Percentiles rank a stretch among this genome's conserved stretches.
phyloP scores from a whole-genome alignment of 2,113 vertebrate species.

The Embiotoca jacksoni region DNA sequence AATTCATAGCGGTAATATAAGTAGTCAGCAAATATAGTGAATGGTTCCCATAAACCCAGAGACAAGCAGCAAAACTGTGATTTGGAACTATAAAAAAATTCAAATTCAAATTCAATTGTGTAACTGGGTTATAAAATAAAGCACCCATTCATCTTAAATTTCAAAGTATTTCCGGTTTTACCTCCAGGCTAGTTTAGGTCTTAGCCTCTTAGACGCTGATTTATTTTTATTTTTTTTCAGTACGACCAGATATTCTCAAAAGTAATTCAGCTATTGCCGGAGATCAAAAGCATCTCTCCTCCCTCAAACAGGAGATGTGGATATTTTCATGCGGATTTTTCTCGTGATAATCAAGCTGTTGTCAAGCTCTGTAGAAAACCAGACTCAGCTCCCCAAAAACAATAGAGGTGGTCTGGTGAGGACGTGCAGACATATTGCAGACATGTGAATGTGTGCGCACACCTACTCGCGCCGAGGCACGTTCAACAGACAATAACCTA shows the following conservation, averaged over 20 bases:
- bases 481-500: constrained; percentile 27
- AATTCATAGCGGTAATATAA: too few species aligned
- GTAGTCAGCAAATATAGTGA: too few species aligned
- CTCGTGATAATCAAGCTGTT: constrained; percentile 48
- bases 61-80: not conserved
- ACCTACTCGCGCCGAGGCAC: not conserved
- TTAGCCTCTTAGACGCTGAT: not conserved
- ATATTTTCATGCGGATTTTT: constrained; percentile 13
- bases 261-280: not conserved
- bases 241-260: not conserved
- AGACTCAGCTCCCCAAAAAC: constrained; percentile 36
- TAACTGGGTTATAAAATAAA: too few species aligned
- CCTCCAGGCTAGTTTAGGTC: not conserved
- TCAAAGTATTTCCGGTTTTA: too few species aligned
- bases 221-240: not conserved
- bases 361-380: constrained; percentile 33
- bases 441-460: not conserved
- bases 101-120: too few species aligned
- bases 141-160: too few species aligned
- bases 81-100: not conserved
- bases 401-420: constrained; percentile 30
- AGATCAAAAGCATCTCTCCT: constrained; percentile 13
- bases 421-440: not conserved
- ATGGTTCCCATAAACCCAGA: too few species aligned
- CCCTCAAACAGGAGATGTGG: constrained; percentile 1